Percentiles rank a stretch among this genome's conserved stretches.
These are phyloP conservation scores for Petrocephalus sullivani DNA, from an alignment of 2,797 vertebrate genomes.

Conservation along the genomic window DNA sequence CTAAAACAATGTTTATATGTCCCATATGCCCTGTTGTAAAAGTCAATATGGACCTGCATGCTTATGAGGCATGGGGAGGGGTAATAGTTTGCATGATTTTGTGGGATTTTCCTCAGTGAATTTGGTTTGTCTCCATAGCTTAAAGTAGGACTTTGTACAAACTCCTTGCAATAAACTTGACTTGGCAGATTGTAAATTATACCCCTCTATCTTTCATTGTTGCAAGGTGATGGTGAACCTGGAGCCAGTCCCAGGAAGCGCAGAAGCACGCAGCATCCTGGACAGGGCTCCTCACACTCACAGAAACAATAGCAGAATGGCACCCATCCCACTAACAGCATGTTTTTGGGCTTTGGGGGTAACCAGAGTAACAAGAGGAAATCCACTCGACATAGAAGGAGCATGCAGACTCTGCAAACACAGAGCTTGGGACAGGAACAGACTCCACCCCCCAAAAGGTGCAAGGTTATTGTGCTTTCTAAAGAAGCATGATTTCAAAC, in stretches of 20 bases:
- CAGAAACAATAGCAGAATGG: neutral
- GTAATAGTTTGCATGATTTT: neutral
- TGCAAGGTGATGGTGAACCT: neutral
- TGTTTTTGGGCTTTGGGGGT: neutral
- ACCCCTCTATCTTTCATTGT: neutral
- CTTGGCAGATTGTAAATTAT: neutral
- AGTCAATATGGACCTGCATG: neutral
- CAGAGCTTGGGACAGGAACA: neutral
- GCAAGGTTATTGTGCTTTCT: neutral
- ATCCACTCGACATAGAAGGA: neutral
- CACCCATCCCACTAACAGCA: neutral
- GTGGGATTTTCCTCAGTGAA: neutral
- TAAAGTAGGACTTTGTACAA: neutral
- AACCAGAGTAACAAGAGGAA: neutral
- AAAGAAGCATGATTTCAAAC: neutral
- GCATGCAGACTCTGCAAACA: neutral
- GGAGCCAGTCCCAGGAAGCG: neutral
- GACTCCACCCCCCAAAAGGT: neutral
- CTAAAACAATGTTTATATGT: neutral
- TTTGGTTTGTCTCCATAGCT: neutral
- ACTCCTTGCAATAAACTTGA: neutral
- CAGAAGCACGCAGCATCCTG: neutral
- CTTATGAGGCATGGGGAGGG: neutral
- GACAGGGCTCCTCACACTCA: neutral
- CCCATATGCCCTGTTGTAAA: neutral